Evolutionary conservation across 2,797 vertebrate genomes (phyloP).

Genomic region (Sternarchorhynchus goeldii): DNA sequence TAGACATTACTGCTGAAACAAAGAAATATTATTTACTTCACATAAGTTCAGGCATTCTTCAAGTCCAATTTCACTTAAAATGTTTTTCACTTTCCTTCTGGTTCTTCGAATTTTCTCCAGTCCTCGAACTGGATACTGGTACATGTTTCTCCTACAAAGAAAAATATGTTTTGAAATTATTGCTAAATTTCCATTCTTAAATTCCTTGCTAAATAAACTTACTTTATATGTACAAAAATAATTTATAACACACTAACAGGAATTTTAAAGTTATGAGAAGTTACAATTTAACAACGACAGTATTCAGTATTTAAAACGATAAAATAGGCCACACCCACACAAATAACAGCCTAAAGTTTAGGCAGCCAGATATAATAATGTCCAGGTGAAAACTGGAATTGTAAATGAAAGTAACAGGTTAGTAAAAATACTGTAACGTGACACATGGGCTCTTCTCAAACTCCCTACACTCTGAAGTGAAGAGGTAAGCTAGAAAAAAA

Average conservation of each 20-base stretch:
- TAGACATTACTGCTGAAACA: too few species aligned
- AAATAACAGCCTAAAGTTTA: too few species aligned
- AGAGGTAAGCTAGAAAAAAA: too few species aligned
- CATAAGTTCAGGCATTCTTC: constrained; percentile 82
- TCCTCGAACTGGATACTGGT: constrained; percentile 93
- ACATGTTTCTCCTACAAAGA: constrained; percentile 83
- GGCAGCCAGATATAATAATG: not conserved
- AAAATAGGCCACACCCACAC: too few species aligned
- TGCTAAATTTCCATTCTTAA: not conserved
- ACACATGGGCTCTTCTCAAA: not conserved
- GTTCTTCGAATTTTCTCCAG: constrained; percentile 93
- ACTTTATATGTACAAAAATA: too few species aligned
- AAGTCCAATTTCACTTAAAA: constrained; percentile 91
- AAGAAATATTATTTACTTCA: constrained; percentile 64
- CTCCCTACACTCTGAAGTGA: not conserved
- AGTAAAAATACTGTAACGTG: too few species aligned
- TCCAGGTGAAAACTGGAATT: not conserved
- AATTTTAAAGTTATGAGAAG: too few species aligned
- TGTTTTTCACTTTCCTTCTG: constrained; percentile 89
- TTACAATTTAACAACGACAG: too few species aligned
- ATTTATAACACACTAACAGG: too few species aligned
- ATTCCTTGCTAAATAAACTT: not conserved
- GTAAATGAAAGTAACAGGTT: not conserved
- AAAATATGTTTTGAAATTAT: not conserved
- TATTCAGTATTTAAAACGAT: too few species aligned